Evolutionary conservation across 2,113 vertebrate species (phyloP).

Genomic region (Hippoglossus stenolepis): DNA sequence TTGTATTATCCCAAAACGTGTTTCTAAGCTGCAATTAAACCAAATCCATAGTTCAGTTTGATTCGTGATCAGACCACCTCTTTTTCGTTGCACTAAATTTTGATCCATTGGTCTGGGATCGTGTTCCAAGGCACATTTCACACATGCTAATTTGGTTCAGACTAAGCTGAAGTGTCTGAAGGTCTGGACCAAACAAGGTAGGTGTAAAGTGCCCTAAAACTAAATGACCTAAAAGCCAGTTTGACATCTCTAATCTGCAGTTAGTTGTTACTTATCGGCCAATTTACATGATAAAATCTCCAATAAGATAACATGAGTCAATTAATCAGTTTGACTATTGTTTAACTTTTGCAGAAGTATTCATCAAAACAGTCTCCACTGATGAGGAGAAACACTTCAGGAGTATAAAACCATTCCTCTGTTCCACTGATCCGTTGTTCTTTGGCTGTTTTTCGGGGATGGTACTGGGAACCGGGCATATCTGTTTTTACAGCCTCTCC

Average conservation of each 20-base stretch:
- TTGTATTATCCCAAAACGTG: no score
- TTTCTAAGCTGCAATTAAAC: no score
- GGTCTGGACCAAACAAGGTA: neutral
- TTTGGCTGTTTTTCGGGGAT: slow-evolving; percentile 21
- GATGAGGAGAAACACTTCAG: no score
- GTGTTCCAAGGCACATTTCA: no score
- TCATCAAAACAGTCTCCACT: no score
- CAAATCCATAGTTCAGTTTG: no score
- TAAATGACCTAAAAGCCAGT: neutral
- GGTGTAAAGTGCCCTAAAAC: neutral
- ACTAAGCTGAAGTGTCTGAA: neutral
- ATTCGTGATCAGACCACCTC: no score
- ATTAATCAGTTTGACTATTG: neutral
- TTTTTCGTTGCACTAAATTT: no score
- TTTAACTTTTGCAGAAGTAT: neutral
- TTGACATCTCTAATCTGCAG: neutral
- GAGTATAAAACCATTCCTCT: neutral
- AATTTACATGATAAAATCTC: neutral
- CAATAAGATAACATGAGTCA: neutral
- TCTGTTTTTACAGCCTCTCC: slow-evolving; percentile 72
- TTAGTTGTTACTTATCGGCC: neutral
- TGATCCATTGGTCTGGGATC: no score
- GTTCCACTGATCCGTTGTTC: neutral
- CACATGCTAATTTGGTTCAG: no score
- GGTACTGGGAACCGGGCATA: slow-evolving; percentile 32